These are phyloP conservation scores for Periphyllus acericola DNA, from an alignment of 2,888 invertebrate genomes.

Conservation along the genomic window DNA sequence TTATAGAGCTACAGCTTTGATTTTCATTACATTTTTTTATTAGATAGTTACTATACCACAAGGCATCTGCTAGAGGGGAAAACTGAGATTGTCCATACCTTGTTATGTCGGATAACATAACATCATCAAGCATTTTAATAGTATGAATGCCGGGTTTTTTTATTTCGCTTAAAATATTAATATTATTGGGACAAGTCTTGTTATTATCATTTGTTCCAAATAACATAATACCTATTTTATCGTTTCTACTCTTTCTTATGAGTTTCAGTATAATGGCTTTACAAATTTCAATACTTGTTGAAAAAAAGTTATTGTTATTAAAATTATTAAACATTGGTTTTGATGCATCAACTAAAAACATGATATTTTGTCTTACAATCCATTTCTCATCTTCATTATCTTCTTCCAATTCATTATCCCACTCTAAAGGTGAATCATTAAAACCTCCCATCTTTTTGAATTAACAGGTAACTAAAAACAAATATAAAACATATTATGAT, in stretches of 20 bases:
- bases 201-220: constrained; percentile 48
- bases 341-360: constrained; percentile 50
- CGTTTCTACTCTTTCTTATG: constrained; percentile 35
- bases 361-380: constrained; percentile 39
- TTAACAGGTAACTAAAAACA: neutral
- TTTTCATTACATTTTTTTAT: constrained; percentile 50
- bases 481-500: neutral
- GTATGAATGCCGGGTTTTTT: constrained; percentile 30
- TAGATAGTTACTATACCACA: constrained; percentile 61
- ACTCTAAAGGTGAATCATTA: constrained; percentile 32
- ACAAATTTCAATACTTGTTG: constrained; percentile 28
- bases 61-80: constrained; percentile 50
- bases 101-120: neutral
- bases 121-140: constrained; percentile 37
- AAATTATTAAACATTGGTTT: constrained; percentile 38
- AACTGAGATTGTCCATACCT: constrained; percentile 20
- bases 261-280: constrained; percentile 23
- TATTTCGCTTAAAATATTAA: constrained; percentile 26
- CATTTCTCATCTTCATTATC: constrained; percentile 27
- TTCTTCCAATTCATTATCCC: constrained; percentile 27
- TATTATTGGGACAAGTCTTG: constrained; percentile 29
- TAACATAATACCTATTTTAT: constrained; percentile 55
- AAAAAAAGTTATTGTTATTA: constrained; percentile 17
- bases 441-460: constrained; percentile 1
- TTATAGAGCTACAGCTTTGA: constrained; percentile 51